Base-by-base conservation (phyloP, 2,888 invertebrate genomes). In the Notodonta ziczac region DNA sequence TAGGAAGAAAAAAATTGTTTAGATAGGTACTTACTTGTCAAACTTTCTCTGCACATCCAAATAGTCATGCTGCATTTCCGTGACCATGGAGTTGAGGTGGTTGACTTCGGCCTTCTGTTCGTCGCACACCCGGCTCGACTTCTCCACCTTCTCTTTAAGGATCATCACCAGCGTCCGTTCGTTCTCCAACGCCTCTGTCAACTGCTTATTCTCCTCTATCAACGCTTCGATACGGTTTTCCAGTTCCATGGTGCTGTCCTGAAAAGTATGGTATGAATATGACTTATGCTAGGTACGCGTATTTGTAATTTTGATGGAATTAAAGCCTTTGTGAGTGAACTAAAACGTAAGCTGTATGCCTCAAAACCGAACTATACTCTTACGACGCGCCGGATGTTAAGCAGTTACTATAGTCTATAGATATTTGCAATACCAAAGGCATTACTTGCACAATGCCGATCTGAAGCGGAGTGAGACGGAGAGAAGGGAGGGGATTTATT, bases 121-220 rank as follows among this genome's bases (percentile, higher is more conserved):
- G 63, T 91, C 93, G 62, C 92, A 86, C 58, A 94, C 81, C 61
- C 89, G 71, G 68, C 90, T 93, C 7, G 94, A 84, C 74, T 94
- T 94, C n/a, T 93, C 92, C 57, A 94, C 83, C 65, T 94, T 92
- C 69, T 94, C 94, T 56, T 87, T 85, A 8, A 95, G 76, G 3
- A 94, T 92, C 73, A 81, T 85, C 72, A 94, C 95, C 16, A 94
- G 81, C 39, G 92, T 90, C 63, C 95, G 87, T 77, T 95, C 95
- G 35, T 93, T 94, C 66, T 95, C 95, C 16, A 95, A 80, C 0
- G 94, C 91, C 56, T 93, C 86, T 10, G 82, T 77, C 57, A 95
- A 76, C 64, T 93, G 94, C 64, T 85, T 86, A 72, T 94, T 93
- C 75, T 94, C 92, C 63, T 93, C 94, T 51, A 85, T 91, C 58